These are phyloP conservation scores for Aphelinus certus DNA, from an alignment of 1,140 invertebrate genomes.

Conservation along the genomic window DNA sequence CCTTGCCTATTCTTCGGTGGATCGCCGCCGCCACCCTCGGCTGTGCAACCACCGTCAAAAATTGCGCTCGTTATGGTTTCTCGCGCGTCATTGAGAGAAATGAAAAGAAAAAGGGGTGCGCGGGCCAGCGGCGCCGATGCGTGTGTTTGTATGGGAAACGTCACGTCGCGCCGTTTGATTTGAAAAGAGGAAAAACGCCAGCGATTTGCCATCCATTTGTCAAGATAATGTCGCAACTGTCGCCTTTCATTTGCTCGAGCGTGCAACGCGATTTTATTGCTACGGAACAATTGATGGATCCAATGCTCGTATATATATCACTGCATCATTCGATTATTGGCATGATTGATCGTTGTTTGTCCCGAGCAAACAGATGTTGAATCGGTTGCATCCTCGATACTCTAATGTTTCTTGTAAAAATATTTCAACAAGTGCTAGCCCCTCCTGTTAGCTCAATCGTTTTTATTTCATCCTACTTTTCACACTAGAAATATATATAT, in stretches of 20 bases:
- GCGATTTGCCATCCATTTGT: constrained; percentile 11
- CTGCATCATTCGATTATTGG: no score
- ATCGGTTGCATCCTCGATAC: no score
- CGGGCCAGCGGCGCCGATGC: neutral
- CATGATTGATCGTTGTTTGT: no score
- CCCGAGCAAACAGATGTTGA: no score
- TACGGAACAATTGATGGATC: no score
- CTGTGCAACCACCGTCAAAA: neutral
- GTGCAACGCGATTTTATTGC: neutral
- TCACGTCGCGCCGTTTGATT: constrained; percentile 18
- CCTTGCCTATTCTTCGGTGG: neutral
- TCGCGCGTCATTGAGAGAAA: neutral
- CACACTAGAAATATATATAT: no score
- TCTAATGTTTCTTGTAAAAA: no score
- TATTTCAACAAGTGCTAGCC: no score
- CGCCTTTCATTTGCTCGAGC: constrained; percentile 14
- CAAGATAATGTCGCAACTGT: constrained; percentile 26
- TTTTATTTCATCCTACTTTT: no score
- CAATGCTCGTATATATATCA: no score
- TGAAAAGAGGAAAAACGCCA: neutral
- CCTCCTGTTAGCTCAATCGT: no score
- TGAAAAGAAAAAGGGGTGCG: constrained; percentile 23
- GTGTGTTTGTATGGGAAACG: neutral
- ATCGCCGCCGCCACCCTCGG: no score
- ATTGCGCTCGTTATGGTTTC: constrained; percentile 6